These are phyloP conservation scores for Carcina quercana DNA, from an alignment of 2,888 invertebrate species.

Conservation along the genomic window DNA sequence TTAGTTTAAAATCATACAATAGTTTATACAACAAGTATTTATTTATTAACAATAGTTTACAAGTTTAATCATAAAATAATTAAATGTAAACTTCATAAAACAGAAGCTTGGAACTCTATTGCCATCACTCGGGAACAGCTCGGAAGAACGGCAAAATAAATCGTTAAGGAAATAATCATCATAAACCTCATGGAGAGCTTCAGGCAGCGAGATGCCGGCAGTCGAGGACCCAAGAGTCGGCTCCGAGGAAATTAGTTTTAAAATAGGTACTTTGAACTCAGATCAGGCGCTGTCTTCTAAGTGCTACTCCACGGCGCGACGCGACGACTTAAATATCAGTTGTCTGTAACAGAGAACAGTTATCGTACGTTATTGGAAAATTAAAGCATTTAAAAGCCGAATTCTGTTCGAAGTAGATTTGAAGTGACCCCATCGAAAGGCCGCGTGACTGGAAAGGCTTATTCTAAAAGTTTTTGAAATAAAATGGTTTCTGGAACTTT, in stretches of 20 bases:
- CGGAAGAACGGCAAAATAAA: conserved; percentile 6
- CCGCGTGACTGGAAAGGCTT: no score
- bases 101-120: no score
- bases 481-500: no score
- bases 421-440: conserved; percentile 34
- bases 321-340: conserved; percentile 3
- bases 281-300: conserved; percentile 5
- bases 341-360: conserved; percentile 14
- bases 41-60: no score
- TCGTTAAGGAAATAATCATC: conserved; percentile 11
- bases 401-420: conserved; percentile 25
- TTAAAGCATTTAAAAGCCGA: conserved; percentile 30
- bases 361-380: conserved; percentile 33
- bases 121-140: no score
- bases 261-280: conserved; percentile 12
- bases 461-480: no score
- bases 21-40: no score
- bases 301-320: conserved; percentile 1
- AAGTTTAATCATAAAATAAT: no score
- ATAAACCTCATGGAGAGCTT: conserved; percentile 10
- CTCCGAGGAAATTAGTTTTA: conserved; percentile 12
- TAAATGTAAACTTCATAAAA: no score
- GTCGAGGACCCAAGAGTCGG: no score
- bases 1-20: no score
- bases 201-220: background rate